Percentiles rank a stretch among this genome's conserved stretches.
Evolutionary conservation across 2,113 vertebrate species (phyloP).

Genomic region (Recurvirostra avosetta): DNA sequence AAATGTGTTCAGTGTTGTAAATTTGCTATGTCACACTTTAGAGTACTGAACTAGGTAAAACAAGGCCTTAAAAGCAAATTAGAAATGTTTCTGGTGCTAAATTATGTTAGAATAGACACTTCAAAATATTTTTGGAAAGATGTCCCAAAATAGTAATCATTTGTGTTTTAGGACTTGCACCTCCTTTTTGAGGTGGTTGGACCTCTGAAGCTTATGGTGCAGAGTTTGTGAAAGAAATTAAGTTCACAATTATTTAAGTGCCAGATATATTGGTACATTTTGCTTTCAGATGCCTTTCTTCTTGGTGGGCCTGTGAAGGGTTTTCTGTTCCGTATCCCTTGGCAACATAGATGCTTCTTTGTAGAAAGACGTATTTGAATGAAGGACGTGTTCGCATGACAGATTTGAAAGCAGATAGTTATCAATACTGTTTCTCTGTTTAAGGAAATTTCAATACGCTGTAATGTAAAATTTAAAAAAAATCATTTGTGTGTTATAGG

Average conservation of each 20-base stretch:
- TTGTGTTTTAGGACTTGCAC: neutral
- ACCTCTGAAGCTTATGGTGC: neutral
- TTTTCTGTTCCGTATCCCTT: slow-evolving; percentile 2
- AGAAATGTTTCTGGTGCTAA: neutral
- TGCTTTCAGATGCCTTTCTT: neutral
- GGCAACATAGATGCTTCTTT: neutral
- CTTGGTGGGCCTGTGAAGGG: neutral
- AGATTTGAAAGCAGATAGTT: neutral
- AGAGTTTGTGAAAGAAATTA: neutral
- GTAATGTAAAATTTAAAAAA: neutral
- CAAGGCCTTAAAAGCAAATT: neutral
- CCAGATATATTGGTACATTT: neutral
- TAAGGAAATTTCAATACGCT: neutral
- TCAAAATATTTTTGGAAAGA: neutral
- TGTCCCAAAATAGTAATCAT: neutral
- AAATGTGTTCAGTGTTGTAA: neutral
- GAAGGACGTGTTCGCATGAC: neutral
- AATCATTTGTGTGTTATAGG: neutral
- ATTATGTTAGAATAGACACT: neutral
- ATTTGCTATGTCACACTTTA: slow-evolving; percentile 25
- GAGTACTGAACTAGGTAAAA: neutral
- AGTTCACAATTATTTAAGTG: neutral
- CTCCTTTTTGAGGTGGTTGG: neutral
- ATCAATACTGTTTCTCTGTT: neutral
- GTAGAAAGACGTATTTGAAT: neutral